phyloP scores from a whole-genome alignment of 2,888 invertebrate species.

The Pseudeuparius sepicola region DNA sequence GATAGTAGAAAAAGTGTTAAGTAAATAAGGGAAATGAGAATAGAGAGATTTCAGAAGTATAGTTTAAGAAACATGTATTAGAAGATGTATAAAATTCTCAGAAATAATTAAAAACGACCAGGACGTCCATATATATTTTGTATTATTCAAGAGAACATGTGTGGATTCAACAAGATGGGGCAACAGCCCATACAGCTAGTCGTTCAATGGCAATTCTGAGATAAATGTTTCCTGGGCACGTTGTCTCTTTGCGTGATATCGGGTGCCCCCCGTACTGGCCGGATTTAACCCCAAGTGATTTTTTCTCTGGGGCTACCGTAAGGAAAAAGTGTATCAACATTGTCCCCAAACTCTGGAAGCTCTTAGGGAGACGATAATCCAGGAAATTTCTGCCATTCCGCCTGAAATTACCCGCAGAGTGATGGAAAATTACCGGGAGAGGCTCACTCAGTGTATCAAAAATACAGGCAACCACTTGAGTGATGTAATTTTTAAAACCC shows the following conservation, averaged over 20 bases:
- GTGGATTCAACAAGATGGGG: conserved; percentile 2
- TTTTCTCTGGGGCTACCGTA: conserved; percentile 8
- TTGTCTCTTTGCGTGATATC: conserved; percentile 2
- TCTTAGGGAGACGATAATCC: conserved; percentile 9
- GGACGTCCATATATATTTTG: no score
- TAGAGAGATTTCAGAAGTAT: no score
- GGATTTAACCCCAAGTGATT: conserved; percentile 8
- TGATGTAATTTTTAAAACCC: conserved; percentile 8
- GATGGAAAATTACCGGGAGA: no score
- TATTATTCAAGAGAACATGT: no score
- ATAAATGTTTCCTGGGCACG: conserved; percentile 1
- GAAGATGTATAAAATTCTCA: no score
- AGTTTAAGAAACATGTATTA: no score
- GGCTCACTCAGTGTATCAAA: no score
- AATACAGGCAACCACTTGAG: conserved; percentile 6
- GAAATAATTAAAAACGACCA: no score
- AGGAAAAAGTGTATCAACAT: conserved; percentile 10
- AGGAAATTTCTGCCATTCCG: conserved; percentile 5
- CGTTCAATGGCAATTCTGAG: conserved; percentile 2
- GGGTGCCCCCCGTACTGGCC: conserved; percentile 2
- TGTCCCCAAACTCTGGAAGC: conserved; percentile 10
- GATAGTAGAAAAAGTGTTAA: no score
- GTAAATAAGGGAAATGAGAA: no score
- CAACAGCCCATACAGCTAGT: conserved; percentile 1
- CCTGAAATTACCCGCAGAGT: conserved; percentile 3